Conservation (phyloP, 2,797 vertebrate species). For the Meda fulgida region DNA sequence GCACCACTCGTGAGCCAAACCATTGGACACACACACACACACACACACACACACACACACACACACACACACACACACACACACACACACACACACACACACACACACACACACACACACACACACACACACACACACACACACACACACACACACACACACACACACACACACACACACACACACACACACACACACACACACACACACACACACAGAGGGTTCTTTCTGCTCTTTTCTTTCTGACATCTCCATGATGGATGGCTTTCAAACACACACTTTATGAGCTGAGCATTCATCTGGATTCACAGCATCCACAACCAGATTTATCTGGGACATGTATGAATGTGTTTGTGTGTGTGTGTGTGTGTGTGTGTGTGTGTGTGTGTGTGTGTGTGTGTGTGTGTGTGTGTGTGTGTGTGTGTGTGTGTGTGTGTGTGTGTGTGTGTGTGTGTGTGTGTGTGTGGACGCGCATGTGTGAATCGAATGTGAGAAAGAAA, state of each 20-base stretch:
- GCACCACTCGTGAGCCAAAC: constrained; percentile 32
- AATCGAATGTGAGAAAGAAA: constrained; percentile 22
- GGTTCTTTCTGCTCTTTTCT: constrained; percentile 57
- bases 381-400: constrained; percentile 17
- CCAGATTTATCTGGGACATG: constrained; percentile 56
- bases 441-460: constrained; percentile 15
- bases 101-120: constrained; percentile 41
- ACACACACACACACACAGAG: constrained; percentile 21
- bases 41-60: constrained; percentile 44
- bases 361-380: constrained; percentile 19
- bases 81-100: constrained; percentile 38
- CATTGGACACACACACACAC: constrained; percentile 18
- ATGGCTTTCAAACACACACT: constrained; percentile 67
- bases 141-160: constrained; percentile 37
- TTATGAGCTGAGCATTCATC: constrained; percentile 70
- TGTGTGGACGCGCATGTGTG: constrained; percentile 14
- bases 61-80: constrained; percentile 27
- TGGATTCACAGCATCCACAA: constrained; percentile 64
- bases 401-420: constrained; percentile 16
- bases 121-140: constrained; percentile 32
- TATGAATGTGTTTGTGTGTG: constrained; percentile 1
- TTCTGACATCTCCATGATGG: constrained; percentile 65
- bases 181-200: constrained; percentile 43
- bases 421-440: constrained; percentile 10
- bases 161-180: too few species aligned